A percentile compares a stretch with the other conserved stretches of the same genome.
These are phyloP conservation scores for Aplysina aerophoba DNA, from an alignment of 37 sponge, comb jelly and placozoan species.

Conservation along the genomic window DNA sequence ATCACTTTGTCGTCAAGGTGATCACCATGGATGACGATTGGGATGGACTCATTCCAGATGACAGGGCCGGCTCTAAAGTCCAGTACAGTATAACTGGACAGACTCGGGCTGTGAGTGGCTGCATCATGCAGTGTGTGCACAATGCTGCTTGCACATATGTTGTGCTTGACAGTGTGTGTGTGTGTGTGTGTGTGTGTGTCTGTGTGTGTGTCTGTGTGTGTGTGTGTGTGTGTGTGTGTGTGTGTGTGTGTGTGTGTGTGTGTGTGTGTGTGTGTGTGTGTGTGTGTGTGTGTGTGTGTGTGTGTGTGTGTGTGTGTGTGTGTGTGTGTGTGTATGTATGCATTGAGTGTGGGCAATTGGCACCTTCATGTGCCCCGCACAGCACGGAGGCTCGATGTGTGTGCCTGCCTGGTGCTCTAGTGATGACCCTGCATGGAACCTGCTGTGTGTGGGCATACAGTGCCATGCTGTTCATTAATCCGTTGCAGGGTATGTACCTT, in stretches of 20 bases:
- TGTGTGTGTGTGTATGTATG: too few species aligned
- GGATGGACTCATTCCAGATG: slow-evolving; percentile 11
- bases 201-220: slow-evolving; percentile 9
- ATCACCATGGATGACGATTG: slow-evolving; percentile 20
- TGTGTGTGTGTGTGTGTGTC: slow-evolving; percentile 2
- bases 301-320: too few species aligned
- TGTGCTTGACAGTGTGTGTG: neutral
- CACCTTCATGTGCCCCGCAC: too few species aligned
- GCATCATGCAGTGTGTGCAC: neutral
- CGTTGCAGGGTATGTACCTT: too few species aligned
- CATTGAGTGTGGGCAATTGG: too few species aligned
- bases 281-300: too few species aligned
- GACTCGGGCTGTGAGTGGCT: neutral
- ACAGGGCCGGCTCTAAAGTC: neutral
- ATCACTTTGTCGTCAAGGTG: neutral
- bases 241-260: slow-evolving; percentile 34
- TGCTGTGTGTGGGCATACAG: too few species aligned
- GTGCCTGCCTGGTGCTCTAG: too few species aligned
- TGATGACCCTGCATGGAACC: too few species aligned
- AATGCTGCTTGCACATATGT: neutral
- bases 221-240: slow-evolving; percentile 53
- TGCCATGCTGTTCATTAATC: too few species aligned
- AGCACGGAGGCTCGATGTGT: too few species aligned
- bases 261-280: neutral
- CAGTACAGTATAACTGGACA: neutral